Percentiles rank a stretch among this genome's conserved stretches.
Conservation (phyloP, 1,140 invertebrate species). For the Musca vetustissima region DNA sequence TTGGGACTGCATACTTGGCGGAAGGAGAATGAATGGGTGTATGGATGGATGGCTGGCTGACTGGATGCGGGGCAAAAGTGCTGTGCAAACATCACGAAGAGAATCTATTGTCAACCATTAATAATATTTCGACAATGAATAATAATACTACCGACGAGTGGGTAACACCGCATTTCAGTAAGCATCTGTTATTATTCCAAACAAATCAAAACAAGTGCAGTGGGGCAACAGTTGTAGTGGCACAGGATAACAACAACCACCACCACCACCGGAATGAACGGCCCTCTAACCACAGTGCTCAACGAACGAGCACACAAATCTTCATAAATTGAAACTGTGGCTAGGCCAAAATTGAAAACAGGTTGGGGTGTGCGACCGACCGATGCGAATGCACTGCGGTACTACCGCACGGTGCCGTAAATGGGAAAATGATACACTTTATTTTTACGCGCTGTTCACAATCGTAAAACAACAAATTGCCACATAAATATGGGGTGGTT, state of each 20-base stretch:
- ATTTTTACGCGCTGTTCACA: constrained; percentile 38
- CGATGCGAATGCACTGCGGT: not conserved
- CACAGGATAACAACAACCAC: not conserved
- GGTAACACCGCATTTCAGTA: constrained; percentile 35
- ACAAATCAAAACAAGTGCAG: constrained; percentile 56
- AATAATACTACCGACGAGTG: constrained; percentile 35
- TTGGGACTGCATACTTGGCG: no score
- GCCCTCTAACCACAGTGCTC: no score
- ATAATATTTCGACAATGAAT: constrained; percentile 55
- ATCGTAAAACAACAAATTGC: constrained; percentile 55
- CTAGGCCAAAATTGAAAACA: not conserved
- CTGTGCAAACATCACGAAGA: constrained; percentile 49
- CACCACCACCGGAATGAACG: not conserved
- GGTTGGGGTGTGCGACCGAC: no score
- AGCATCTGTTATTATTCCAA: constrained; percentile 57
- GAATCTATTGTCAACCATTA: constrained; percentile 52
- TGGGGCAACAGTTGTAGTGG: constrained; percentile 29
- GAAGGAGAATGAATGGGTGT: no score
- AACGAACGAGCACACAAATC: constrained; percentile 40
- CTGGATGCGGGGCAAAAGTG: constrained; percentile 34
- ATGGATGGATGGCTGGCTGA: no score
- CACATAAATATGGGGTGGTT: constrained; percentile 56
- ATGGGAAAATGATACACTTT: constrained; percentile 56
- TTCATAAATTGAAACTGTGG: constrained; percentile 52
- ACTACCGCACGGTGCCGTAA: constrained; percentile 30